Evolutionary conservation across 35 echinoderm and acorn worm genomes (phyloP).

Genomic region (Diadema setosum): DNA sequence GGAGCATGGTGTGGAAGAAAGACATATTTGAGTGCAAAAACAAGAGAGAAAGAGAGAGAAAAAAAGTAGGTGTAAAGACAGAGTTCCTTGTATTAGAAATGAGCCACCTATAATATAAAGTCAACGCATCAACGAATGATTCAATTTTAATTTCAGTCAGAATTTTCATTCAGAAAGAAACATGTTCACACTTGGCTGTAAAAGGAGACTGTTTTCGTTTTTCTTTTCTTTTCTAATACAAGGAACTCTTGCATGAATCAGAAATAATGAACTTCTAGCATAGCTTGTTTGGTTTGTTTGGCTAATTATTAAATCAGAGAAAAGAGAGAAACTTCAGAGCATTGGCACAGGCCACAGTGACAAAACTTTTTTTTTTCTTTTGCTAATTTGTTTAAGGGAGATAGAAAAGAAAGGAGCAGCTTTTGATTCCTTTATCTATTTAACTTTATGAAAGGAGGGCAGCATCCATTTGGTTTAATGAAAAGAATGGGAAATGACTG

Average conservation of each 20-base stretch:
- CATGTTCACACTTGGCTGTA: not conserved
- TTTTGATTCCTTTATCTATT: not conserved
- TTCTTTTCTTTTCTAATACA: not conserved
- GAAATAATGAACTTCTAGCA: constrained; percentile 1
- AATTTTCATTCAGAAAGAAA: not conserved
- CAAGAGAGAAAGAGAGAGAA: constrained; percentile 1
- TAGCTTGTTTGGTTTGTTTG: too few species aligned
- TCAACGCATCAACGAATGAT: too few species aligned
- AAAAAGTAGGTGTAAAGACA: not conserved
- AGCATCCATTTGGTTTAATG: constrained; percentile 4
- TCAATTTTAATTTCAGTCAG: not conserved
- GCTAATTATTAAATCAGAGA: too few species aligned
- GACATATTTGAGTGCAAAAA: constrained; percentile 15
- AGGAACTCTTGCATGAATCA: not conserved
- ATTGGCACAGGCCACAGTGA: too few species aligned
- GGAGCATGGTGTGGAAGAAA: not conserved
- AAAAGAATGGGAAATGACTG: not conserved
- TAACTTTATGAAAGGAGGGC: too few species aligned
- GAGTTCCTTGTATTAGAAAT: not conserved
- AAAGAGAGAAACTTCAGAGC: too few species aligned
- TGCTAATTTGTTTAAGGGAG: too few species aligned
- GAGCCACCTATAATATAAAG: not conserved
- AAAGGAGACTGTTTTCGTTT: not conserved
- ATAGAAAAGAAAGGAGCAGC: not conserved
- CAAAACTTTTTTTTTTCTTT: too few species aligned